Conservation (phyloP, 2,888 invertebrate genomes). For the Lasioglossum zephyrum region DNA sequence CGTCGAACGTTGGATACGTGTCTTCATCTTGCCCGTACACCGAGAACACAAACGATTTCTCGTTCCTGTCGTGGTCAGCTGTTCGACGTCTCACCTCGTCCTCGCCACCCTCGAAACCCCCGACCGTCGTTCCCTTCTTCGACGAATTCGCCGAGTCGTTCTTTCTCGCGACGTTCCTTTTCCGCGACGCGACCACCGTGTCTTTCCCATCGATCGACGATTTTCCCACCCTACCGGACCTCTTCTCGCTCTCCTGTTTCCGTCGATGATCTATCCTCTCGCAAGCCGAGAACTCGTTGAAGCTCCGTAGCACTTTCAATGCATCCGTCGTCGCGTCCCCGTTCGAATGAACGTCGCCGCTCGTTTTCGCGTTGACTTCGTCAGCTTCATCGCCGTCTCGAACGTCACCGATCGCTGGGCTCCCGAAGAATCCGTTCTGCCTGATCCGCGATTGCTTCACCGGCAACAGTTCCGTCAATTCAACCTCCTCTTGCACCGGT, state of each 20-base stretch:
- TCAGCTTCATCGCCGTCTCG: not conserved
- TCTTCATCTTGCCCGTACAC: constrained; percentile 30
- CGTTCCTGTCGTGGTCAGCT: not conserved
- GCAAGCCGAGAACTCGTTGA: constrained; percentile 61
- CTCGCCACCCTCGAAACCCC: not conserved
- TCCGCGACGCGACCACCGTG: not conserved
- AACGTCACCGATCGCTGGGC: constrained; percentile 25
- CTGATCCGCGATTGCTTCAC: constrained; percentile 80
- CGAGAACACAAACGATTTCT: not conserved
- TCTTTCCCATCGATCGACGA: not conserved
- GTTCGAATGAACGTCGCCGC: not conserved
- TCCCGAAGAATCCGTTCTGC: constrained; percentile 67
- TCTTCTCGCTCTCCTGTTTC: constrained; percentile 19
- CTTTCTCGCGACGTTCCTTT: constrained; percentile 3
- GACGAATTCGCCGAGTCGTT: not conserved
- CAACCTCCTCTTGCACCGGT: constrained; percentile 74
- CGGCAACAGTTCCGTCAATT: constrained; percentile 81
- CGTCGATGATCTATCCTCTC: constrained; percentile 29
- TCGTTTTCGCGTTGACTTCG: not conserved
- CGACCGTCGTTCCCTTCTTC: constrained; percentile 22
- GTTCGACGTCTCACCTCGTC: constrained; percentile 1
- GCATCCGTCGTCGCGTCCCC: constrained; percentile 76
- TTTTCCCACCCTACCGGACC: constrained; percentile 6
- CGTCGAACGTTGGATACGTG: constrained; percentile 56
- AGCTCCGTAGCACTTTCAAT: constrained; percentile 78